Evolutionary conservation across 2,888 invertebrate species (phyloP).

Genomic region (Drosophila affinis): DNA sequence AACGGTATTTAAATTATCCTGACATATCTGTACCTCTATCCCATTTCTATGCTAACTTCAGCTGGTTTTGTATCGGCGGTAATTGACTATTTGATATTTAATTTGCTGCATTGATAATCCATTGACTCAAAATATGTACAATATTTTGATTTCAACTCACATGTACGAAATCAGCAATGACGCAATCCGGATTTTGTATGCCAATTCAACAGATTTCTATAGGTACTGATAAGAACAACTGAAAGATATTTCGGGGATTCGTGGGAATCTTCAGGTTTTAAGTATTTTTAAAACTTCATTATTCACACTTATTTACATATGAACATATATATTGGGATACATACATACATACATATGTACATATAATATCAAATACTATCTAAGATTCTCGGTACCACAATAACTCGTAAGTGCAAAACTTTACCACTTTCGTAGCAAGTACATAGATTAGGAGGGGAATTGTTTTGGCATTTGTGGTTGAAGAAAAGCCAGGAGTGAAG

Average conservation of each 20-base stretch:
- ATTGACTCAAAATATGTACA: constrained; percentile 40
- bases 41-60: not conserved
- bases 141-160: constrained; percentile 41
- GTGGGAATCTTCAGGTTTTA: not conserved
- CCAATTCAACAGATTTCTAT: constrained; percentile 17
- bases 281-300: constrained; percentile 4
- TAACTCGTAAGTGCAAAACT: constrained; percentile 17
- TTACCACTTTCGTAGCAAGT: constrained; percentile 15
- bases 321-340: too few relatives aligned
- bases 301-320: not conserved
- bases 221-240: constrained; percentile 13
- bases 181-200: constrained; percentile 45
- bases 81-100: too few relatives aligned
- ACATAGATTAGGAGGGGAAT: constrained; percentile 16
- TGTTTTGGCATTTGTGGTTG: not conserved
- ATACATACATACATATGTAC: not conserved
- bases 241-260: constrained; percentile 8
- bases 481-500: constrained; percentile 1
- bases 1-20: constrained; percentile 20
- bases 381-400: too few relatives aligned
- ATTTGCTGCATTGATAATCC: constrained; percentile 31
- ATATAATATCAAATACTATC: too few relatives aligned
- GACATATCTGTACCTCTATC: not conserved
- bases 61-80: too few relatives aligned
- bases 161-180: constrained; percentile 51